These are phyloP conservation scores for Eutrigla gurnardus DNA, from an alignment of 2,797 vertebrate species.

Conservation along the genomic window DNA sequence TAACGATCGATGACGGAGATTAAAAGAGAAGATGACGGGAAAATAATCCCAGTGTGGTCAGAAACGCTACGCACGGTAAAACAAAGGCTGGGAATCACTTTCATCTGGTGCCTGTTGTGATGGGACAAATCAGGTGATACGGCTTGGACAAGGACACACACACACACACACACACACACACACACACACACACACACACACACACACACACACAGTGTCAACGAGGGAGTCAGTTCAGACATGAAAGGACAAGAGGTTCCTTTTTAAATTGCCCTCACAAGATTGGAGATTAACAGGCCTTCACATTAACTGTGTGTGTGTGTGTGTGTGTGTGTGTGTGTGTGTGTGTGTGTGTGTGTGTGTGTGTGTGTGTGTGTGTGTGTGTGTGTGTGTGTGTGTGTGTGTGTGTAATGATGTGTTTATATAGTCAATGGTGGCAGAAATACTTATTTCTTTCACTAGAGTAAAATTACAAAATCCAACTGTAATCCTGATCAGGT, in stretches of 20 bases:
- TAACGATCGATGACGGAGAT: not conserved
- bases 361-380: too few relatives aligned
- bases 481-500: not conserved
- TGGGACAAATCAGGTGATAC: constrained; percentile 39
- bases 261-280: constrained; percentile 18
- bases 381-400: too few relatives aligned
- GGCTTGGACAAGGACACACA: constrained; percentile 18
- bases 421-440: not conserved
- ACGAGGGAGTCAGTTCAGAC: not conserved
- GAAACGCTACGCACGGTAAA: too few relatives aligned
- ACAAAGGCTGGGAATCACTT: not conserved
- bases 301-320: too few relatives aligned
- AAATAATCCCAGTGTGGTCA: not conserved
- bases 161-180: not conserved
- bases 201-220: constrained; percentile 1
- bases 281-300: constrained; percentile 24
- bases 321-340: too few relatives aligned
- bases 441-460: not conserved
- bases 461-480: not conserved
- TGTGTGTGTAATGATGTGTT: too few relatives aligned
- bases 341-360: too few relatives aligned
- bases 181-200: too few relatives aligned
- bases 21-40: not conserved
- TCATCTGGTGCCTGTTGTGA: constrained; percentile 1
- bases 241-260: constrained; percentile 18